phyloP scores from a whole-genome alignment of 2,888 invertebrate species.

The Drosophila monieri region DNA sequence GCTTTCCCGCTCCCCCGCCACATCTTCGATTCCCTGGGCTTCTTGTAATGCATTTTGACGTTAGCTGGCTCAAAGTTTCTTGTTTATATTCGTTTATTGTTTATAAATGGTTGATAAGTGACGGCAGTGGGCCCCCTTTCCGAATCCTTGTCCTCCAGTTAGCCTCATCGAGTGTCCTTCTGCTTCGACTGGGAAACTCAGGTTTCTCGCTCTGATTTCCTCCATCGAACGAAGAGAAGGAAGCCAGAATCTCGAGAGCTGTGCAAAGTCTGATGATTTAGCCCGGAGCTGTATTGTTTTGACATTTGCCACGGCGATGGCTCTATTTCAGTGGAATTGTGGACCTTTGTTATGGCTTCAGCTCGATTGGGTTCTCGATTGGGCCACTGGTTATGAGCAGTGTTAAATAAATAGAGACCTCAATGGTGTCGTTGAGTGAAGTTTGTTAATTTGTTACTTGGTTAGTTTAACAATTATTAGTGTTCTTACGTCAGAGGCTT shows the following conservation, averaged over 20 bases:
- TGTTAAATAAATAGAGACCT: slow-evolving; percentile 1
- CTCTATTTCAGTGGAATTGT: slow-evolving; percentile 17
- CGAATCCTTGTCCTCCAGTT: slow-evolving; percentile 5
- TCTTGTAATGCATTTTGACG: slow-evolving; percentile 72
- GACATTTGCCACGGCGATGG: slow-evolving; percentile 25
- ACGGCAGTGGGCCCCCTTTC: slow-evolving; percentile 18
- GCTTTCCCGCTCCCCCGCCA: slow-evolving; percentile 19
- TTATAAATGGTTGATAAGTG: slow-evolving; percentile 76
- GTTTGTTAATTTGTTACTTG: background rate
- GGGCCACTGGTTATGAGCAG: slow-evolving; percentile 5
- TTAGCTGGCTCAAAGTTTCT: slow-evolving; percentile 65
- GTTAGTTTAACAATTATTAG: background rate
- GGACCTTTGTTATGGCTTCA: slow-evolving; percentile 23
- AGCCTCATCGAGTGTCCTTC: slow-evolving; percentile 21
- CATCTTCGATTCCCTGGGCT: slow-evolving; percentile 24
- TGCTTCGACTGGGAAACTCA: slow-evolving; percentile 3
- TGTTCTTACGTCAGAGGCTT: too few species aligned
- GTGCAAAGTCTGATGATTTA: slow-evolving; percentile 31
- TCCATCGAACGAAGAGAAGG: background rate
- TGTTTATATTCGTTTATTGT: slow-evolving; percentile 78
- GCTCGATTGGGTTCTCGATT: slow-evolving; percentile 22
- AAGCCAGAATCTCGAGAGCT: slow-evolving; percentile 13
- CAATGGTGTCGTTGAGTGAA: background rate
- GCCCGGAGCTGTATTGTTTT: slow-evolving; percentile 38
- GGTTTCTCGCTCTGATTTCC: slow-evolving; percentile 16